These are phyloP conservation scores for Steromphala cineraria DNA, from an alignment of 2,888 invertebrate species.

Conservation along the genomic window DNA sequence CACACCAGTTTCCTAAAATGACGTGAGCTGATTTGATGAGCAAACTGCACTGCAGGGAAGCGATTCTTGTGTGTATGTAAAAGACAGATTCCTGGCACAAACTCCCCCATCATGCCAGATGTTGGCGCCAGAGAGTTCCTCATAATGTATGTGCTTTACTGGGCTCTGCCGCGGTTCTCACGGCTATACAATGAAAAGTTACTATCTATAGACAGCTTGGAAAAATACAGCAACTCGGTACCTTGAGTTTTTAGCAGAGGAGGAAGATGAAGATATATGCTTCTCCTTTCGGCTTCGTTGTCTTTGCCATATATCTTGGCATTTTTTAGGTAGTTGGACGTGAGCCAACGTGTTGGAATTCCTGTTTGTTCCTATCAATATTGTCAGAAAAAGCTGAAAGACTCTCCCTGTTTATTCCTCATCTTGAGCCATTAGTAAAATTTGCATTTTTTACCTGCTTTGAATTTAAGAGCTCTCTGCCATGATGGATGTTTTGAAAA, in stretches of 20 bases:
- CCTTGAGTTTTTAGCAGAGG: background rate
- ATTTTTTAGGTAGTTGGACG: conserved; percentile 1
- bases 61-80: background rate
- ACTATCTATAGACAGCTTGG: conserved; percentile 9
- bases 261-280: conserved; percentile 10
- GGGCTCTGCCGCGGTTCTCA: conserved; percentile 23
- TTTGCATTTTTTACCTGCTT: background rate
- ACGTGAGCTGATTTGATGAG: conserved; percentile 11
- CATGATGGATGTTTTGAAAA: no score
- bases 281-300: background rate
- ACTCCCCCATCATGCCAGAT: background rate
- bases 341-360: background rate
- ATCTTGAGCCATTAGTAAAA: conserved; percentile 9
- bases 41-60: background rate
- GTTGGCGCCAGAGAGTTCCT: background rate
- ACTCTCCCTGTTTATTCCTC: background rate
- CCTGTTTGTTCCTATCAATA: background rate
- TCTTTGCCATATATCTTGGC: background rate
- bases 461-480: no score
- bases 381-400: background rate
- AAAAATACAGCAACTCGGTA: conserved; percentile 6
- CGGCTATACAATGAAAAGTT: conserved; percentile 34
- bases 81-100: conserved; percentile 15
- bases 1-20: background rate
- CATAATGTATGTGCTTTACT: background rate